Conservation (phyloP, 2,888 invertebrate genomes). For the Melanostoma mellinum region DNA sequence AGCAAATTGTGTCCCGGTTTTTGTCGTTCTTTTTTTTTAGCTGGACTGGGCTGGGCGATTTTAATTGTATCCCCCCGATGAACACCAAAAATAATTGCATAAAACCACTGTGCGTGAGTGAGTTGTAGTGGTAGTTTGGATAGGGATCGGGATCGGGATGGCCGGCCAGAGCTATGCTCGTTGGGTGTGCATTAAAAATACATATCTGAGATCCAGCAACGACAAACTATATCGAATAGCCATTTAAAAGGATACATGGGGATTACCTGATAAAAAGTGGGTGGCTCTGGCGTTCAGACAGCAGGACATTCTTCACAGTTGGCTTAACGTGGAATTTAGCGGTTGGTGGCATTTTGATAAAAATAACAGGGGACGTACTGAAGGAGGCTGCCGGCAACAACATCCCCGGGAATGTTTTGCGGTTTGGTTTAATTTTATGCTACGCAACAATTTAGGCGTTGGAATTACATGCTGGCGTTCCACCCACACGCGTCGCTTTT, state of each 20-base stretch:
- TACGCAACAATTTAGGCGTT: slow-evolving; percentile 71
- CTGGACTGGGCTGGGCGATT: slow-evolving; percentile 12
- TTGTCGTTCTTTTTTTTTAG: slow-evolving; percentile 48
- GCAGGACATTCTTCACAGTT: slow-evolving; percentile 70
- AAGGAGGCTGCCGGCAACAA: slow-evolving; percentile 32
- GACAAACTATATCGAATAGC: slow-evolving; percentile 73
- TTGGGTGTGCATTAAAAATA: slow-evolving; percentile 65
- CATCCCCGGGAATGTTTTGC: slow-evolving; percentile 68
- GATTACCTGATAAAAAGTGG: slow-evolving; percentile 72
- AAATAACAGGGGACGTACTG: too few species aligned
- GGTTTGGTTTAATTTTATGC: slow-evolving; percentile 72
- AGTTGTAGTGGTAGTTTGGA: slow-evolving; percentile 26
- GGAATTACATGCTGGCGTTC: slow-evolving; percentile 51
- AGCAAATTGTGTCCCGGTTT: slow-evolving; percentile 70
- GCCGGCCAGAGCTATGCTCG: slow-evolving; percentile 4
- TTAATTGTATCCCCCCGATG: slow-evolving; percentile 56
- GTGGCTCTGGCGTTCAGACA: slow-evolving; percentile 25
- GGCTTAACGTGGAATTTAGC: slow-evolving; percentile 71
- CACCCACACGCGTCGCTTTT: slow-evolving; percentile 8
- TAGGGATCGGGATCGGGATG: slow-evolving; percentile 11
- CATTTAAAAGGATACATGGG: slow-evolving; percentile 71
- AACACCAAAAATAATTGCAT: slow-evolving; percentile 70
- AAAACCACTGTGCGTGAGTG: slow-evolving; percentile 70
- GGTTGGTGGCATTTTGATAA: slow-evolving; percentile 37
- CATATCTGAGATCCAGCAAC: slow-evolving; percentile 68